Base-by-base conservation (phyloP, 2,797 vertebrate genomes). In the Neopelma chrysocephalum region DNA sequence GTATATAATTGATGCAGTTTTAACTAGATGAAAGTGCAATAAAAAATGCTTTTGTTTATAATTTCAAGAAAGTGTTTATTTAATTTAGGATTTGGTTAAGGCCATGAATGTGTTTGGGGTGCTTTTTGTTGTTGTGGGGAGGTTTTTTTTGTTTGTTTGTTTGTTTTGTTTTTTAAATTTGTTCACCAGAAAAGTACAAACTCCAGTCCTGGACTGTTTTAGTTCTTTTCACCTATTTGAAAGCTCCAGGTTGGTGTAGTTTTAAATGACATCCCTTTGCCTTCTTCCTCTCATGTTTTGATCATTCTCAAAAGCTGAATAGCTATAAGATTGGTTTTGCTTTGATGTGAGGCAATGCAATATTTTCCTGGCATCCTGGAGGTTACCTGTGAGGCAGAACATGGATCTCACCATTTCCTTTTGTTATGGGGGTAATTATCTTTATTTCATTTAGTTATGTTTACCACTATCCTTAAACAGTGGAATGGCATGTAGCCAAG, bases 11-110 rank as follows among this genome's bases (percentile, higher is more conserved):
- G 72, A 61, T 89, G 40, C 36, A 72, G 43, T 93, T 95, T 94
- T 83, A 87, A 58, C 15, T 19, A 80, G 66, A 12, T 90, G 66
- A 82, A 96, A 73, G 11, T 21, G 47, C 36, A 83, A 82, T 62
- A 11, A 94, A 71, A 68, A 90, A 88, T 53, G 54, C 22, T 36
- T 89, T 94, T 71, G 38, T 42, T 93, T 87, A 75, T 65, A 36
- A 60, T 62, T 86, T 91, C 71, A 58, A 48, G 47, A 78, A 90
- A 93, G 23, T 29, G 56, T 72, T 75, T 64, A 5, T 31, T 9
- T 57, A 79, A 94, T 90, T 82, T 58, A 57, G 40, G 21, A 60
- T 91, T 94, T 93, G 86, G 57, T 90, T 90, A 81, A 84, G 32
- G 70, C 70, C 7, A 38, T 89, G 66, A 87, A 25, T 85, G 56